Base-by-base conservation (phyloP, 2,113 vertebrate genomes). In the Fregata magnificens region DNA sequence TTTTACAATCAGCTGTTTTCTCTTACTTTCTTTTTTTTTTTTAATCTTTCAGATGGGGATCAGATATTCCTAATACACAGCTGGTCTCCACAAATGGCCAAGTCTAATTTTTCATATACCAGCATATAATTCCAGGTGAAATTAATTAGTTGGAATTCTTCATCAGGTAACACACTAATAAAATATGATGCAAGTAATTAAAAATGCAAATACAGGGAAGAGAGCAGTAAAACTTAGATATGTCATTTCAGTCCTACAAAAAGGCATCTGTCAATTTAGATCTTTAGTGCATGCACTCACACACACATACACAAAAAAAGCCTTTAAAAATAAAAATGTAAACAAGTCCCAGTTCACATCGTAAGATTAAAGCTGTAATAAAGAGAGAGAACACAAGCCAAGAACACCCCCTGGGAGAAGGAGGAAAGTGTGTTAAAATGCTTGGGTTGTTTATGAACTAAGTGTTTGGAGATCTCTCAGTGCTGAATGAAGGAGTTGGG, bases 1-100 rank as follows among this genome's bases (percentile, higher is more conserved):
- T 97, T 98, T 98, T 97, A 98, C 90, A 94, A 95, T 98, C 97
- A 97, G 95, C 97, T 97, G 92, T 96, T 98, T 97, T 79, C 74
- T 88, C 93, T 94, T 82, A 42, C 91, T 84, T 82, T 22, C 86
- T 95, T 89, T 66, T 88, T 86, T 77, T 91, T 96, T 96, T 95
- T 65, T 11, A 95, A 88, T 86, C 85, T 88, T 97, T 95, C 96
- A 96, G 78, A 93, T 97, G 93, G 85, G 94, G 85, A 98, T 94
- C 93, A 95, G 95, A 92, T 98, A 98, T 88, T 97, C 93, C 95
- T 97, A 96, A 98, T 92, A 97, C 84, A 84, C 97, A 98, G 92
- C 97, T 98, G 97, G 91, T 96, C 91, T 92, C 79, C 73, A 31
- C 95, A 97, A 98, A 97, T 91, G 95, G 97, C 95, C 91, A 84